Percentiles rank a stretch among this genome's conserved stretches.
These are phyloP conservation scores for Chrysotoxum bicinctum DNA, from an alignment of 2,888 invertebrate species.

Conservation along the genomic window DNA sequence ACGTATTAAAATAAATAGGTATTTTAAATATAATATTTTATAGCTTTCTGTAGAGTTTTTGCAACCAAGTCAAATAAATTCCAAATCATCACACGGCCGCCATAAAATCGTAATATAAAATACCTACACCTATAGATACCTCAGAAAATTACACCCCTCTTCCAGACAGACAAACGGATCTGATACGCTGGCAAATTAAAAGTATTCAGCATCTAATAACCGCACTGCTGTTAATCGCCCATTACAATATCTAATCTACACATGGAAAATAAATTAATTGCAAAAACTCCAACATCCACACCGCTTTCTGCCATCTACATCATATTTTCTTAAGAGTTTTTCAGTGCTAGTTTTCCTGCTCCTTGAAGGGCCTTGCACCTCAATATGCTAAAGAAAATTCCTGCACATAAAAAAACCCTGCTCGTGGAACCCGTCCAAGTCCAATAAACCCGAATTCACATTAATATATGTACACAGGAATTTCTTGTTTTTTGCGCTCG, in stretches of 20 bases:
- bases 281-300: neutral
- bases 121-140: too few species aligned
- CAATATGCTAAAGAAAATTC: conserved; percentile 45
- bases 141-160: neutral
- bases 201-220: conserved; percentile 3
- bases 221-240: conserved; percentile 6
- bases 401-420: conserved; percentile 32
- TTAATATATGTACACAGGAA: conserved; percentile 55
- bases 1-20: too few species aligned
- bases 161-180: neutral
- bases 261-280: conserved; percentile 41
- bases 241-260: conserved; percentile 41
- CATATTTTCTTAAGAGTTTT: conserved; percentile 25
- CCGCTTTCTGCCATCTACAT: conserved; percentile 45
- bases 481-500: conserved; percentile 58
- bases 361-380: conserved; percentile 49
- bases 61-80: too few species aligned
- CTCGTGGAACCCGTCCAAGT: conserved; percentile 67
- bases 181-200: neutral
- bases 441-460: conserved; percentile 68
- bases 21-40: too few species aligned
- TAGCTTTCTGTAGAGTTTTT: too few species aligned
- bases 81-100: neutral
- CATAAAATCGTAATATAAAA: neutral
- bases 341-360: neutral